A percentile compares a stretch with the other conserved stretches of the same genome.
Evolutionary conservation across 2,113 vertebrate genomes (phyloP).

Genomic region (Leptobrachium leishanense): DNA sequence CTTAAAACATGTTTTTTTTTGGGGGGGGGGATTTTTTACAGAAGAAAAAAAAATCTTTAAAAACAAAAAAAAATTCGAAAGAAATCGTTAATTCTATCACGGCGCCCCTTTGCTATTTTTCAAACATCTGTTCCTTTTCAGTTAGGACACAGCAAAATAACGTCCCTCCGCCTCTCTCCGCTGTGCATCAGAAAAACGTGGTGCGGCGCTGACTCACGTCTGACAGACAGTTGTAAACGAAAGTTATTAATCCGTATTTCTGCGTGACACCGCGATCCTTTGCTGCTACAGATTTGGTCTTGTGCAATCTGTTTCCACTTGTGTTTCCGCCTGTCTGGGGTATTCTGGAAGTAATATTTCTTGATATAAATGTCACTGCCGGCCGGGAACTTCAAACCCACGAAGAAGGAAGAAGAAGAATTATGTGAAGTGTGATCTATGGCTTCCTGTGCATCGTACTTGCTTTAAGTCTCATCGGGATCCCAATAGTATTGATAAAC

Average conservation of each 20-base stretch:
- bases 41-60: neutral
- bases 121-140: constrained; percentile 32
- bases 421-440: no score
- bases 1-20: neutral
- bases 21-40: neutral
- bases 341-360: neutral
- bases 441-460: no score
- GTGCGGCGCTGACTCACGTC: constrained; percentile 17
- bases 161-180: neutral
- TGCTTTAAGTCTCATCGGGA: no score
- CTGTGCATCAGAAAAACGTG: neutral
- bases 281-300: constrained; percentile 4
- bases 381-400: no score
- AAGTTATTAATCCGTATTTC: constrained; percentile 35
- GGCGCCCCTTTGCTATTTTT: neutral
- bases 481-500: no score
- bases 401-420: no score
- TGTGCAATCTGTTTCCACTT: constrained; percentile 16
- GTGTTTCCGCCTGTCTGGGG: neutral
- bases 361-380: no score
- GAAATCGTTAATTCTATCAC: neutral
- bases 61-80: neutral
- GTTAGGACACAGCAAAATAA: constrained; percentile 6
- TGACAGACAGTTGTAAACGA: constrained; percentile 24
- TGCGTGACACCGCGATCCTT: constrained; percentile 7